A percentile compares a stretch with the other conserved stretches of the same genome.
These are phyloP conservation scores for Biston betularia DNA, from an alignment of 2,888 invertebrate genomes.

Conservation along the genomic window DNA sequence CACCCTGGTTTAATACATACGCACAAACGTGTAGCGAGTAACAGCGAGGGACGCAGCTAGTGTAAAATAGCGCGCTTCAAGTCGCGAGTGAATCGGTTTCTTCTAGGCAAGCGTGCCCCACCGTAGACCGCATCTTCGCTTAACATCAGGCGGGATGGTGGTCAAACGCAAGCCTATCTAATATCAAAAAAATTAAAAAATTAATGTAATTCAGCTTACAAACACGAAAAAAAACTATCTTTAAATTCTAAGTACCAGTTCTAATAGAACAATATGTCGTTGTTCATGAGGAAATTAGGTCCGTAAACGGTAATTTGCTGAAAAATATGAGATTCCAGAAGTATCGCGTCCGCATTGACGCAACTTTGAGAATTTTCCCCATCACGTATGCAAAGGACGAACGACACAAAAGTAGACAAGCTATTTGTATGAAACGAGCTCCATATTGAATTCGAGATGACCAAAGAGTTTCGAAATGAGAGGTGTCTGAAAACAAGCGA, in stretches of 20 bases:
- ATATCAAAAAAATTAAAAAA: too few species aligned
- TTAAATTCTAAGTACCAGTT: too few species aligned
- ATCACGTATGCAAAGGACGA: slow-evolving; percentile 51
- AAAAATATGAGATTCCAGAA: slow-evolving; percentile 20
- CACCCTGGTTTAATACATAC: too few species aligned
- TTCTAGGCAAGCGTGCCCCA: too few species aligned
- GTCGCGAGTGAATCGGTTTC: too few species aligned
- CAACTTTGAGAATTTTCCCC: slow-evolving; percentile 41
- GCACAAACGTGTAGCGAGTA: too few species aligned
- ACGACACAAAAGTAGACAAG: slow-evolving; percentile 43
- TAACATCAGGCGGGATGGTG: too few species aligned
- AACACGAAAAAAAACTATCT: neutral
- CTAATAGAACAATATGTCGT: neutral
- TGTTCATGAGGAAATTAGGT: slow-evolving; percentile 22
- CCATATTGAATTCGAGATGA: slow-evolving; percentile 52
- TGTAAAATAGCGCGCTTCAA: too few species aligned
- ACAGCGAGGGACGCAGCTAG: too few species aligned
- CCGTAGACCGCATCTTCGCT: too few species aligned
- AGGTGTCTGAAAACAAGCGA: slow-evolving; percentile 66
- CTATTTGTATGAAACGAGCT: slow-evolving; percentile 58
- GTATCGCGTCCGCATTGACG: slow-evolving; percentile 30
- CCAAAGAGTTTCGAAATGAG: slow-evolving; percentile 59
- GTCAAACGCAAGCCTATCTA: too few species aligned
- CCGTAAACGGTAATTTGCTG: slow-evolving; percentile 2
- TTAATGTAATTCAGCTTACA: neutral